Conservation (phyloP, 2,113 vertebrate species). For the Sminthopsis crassicaudata region DNA sequence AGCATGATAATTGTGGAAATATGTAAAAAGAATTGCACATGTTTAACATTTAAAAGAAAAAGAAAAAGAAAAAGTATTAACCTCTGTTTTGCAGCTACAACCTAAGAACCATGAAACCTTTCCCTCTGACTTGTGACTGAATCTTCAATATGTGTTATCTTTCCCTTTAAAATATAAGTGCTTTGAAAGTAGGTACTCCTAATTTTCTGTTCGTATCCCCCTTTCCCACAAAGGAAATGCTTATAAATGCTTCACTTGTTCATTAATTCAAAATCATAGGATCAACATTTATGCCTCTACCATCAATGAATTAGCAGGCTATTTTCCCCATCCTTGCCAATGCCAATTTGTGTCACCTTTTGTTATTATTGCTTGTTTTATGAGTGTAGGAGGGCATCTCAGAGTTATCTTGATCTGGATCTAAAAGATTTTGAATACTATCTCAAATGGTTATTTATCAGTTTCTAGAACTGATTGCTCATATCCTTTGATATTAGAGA, state of each 20-base stretch:
- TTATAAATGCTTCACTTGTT: neutral
- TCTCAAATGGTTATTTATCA: neutral
- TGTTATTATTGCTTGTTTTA: neutral
- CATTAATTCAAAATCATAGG: neutral
- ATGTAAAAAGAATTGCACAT: no score
- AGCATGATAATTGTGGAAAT: no score
- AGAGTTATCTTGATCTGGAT: neutral
- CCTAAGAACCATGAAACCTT: neutral
- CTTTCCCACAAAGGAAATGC: neutral
- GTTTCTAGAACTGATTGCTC: neutral
- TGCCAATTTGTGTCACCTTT: neutral
- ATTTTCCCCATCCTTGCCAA: neutral
- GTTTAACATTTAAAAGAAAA: no score
- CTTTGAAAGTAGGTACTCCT: no score
- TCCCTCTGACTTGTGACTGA: neutral
- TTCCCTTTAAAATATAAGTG: no score
- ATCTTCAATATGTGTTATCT: neutral
- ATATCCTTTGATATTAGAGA: neutral
- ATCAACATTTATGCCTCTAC: neutral
- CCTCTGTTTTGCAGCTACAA: neutral
- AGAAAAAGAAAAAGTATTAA: no score
- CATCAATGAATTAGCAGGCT: neutral
- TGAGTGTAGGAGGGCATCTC: neutral
- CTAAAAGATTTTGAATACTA: neutral
- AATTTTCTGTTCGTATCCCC: no score